Conservation (phyloP, 2,888 invertebrate species). For the Catonia carolina region DNA sequence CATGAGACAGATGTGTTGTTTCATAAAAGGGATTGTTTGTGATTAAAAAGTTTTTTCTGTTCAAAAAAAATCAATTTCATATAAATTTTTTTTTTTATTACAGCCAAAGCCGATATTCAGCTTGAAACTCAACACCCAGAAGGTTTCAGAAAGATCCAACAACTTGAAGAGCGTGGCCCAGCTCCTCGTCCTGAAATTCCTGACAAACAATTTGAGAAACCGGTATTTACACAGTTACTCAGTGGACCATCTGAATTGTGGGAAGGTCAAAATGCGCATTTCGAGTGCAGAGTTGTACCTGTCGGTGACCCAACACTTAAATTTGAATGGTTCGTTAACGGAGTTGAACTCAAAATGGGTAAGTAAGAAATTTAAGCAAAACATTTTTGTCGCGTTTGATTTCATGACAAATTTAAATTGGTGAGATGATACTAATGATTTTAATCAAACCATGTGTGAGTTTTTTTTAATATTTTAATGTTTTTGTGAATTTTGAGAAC, state of each 20-base stretch:
- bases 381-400: too few relatives aligned
- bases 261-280: constrained; percentile 87
- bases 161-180: constrained; percentile 69
- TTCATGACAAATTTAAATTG: too few relatives aligned
- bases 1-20: too few relatives aligned
- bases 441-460: too few relatives aligned
- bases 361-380: too few relatives aligned
- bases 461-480: too few relatives aligned
- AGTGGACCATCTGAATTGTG: constrained; percentile 84
- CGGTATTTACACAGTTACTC: constrained; percentile 81
- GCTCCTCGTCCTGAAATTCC: constrained; percentile 61
- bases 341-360: constrained; percentile 87
- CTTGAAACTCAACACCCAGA: constrained; percentile 89
- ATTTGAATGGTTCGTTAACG: constrained; percentile 95
- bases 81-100: too few relatives aligned
- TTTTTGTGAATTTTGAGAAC: too few relatives aligned
- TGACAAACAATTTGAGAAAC: constrained; percentile 79
- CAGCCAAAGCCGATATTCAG: constrained; percentile 79
- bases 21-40: too few relatives aligned
- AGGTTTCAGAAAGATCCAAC: constrained; percentile 79
- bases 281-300: constrained; percentile 85
- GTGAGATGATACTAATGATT: too few relatives aligned
- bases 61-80: too few relatives aligned
- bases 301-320: constrained; percentile 88
- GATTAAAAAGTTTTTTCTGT: too few relatives aligned